A percentile compares a stretch with the other conserved stretches of the same genome.
Evolutionary conservation across 2,888 invertebrate genomes (phyloP).

Genomic region (Gnatocerus cornutus): DNA sequence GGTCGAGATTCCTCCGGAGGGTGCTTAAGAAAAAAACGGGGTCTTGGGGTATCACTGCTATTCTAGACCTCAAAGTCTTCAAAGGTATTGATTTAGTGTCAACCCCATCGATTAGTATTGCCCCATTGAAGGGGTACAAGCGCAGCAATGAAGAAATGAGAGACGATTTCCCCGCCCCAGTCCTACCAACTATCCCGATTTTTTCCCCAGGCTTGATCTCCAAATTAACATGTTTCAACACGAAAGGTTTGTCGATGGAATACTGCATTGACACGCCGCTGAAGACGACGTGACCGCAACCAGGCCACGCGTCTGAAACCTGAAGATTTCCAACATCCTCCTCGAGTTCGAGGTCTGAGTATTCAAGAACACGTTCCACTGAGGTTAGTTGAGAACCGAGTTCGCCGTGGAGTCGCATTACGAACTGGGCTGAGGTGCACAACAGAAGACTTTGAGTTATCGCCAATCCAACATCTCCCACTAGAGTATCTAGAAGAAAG

Average conservation of each 20-base stretch:
- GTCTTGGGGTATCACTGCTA: conserved; percentile 90
- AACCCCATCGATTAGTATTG: conserved; percentile 84
- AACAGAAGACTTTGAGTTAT: background rate
- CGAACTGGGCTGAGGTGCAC: background rate
- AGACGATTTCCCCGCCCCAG: conserved; percentile 8
- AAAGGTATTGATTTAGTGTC: conserved; percentile 81
- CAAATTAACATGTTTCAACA: background rate
- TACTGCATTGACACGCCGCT: background rate
- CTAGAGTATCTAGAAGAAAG: background rate
- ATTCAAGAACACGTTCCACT: conserved; percentile 4
- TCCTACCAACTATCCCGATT: background rate
- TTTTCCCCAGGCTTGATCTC: background rate
- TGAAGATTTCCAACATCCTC: background rate
- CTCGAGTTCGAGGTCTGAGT: background rate
- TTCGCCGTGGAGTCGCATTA: background rate
- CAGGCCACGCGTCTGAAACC: background rate
- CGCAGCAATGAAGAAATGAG: background rate
- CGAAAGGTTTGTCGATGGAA: background rate
- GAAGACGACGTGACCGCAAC: background rate
- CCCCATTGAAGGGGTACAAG: background rate
- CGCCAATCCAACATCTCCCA: background rate
- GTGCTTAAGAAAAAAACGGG: conserved; percentile 90
- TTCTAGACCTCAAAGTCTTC: conserved; percentile 81
- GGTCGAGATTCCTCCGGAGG: conserved; percentile 91
- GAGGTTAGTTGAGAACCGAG: background rate